Evolutionary conservation across 2,888 invertebrate genomes (phyloP).

Genomic region (Epinotia ramella): DNA sequence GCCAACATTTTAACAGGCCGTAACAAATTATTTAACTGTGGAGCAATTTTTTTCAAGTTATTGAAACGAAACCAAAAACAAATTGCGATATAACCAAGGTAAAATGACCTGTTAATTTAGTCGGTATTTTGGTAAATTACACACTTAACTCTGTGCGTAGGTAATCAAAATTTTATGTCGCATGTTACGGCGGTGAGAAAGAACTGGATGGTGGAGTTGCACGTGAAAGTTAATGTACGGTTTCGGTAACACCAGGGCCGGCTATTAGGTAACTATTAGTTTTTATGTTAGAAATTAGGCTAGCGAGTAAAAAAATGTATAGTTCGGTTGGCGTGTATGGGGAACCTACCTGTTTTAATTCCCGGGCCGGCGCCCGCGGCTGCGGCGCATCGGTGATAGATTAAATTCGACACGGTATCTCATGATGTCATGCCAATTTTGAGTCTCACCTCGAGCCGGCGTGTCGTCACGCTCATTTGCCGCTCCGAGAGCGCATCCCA

Average conservation of each 20-base stretch:
- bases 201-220: conserved; percentile 52
- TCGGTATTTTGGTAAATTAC: conserved; percentile 43
- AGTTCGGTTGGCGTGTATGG: conserved; percentile 69
- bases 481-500: conserved; percentile 58
- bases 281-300: conserved; percentile 63
- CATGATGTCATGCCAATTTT: conserved; percentile 83
- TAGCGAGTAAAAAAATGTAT: conserved; percentile 55
- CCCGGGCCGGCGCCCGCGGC: conserved; percentile 76
- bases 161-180: conserved; percentile 52
- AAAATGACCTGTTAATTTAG: conserved; percentile 44
- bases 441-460: conserved; percentile 65
- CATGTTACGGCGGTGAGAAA: conserved; percentile 59
- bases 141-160: conserved; percentile 38
- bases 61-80: conserved; percentile 31
- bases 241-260: conserved; percentile 62
- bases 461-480: conserved; percentile 77
- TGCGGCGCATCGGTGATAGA: conserved; percentile 75
- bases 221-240: conserved; percentile 59
- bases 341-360: conserved; percentile 76
- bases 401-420: conserved; percentile 84
- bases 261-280: conserved; percentile 57
- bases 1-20: conserved; percentile 38
- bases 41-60: conserved; percentile 34
- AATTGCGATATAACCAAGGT: conserved; percentile 35
- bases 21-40: conserved; percentile 36